Conservation (phyloP, 2,888 invertebrate genomes). For the Himalopsyche anomala region DNA sequence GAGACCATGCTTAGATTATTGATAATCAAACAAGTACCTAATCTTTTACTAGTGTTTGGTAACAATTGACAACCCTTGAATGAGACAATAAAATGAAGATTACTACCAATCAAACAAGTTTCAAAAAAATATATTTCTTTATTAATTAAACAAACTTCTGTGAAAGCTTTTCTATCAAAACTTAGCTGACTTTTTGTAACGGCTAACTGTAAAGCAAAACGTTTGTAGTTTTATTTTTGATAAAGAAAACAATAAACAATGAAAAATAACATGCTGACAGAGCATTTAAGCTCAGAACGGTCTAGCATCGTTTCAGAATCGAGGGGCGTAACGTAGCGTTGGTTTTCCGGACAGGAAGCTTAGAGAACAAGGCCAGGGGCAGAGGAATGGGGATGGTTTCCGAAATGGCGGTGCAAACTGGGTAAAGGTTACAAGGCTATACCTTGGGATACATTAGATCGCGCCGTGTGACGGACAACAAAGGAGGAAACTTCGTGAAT, state of each 20-base stretch:
- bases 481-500: slow-evolving; percentile 17
- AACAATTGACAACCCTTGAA: no score
- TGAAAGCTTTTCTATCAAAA: no score
- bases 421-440: slow-evolving; percentile 57
- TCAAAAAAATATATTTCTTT: no score
- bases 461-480: slow-evolving; percentile 14
- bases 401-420: slow-evolving; percentile 50
- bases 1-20: no score
- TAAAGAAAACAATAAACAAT: slow-evolving; percentile 13
- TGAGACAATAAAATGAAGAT: no score
- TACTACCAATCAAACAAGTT: no score
- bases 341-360: slow-evolving; percentile 44
- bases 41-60: no score
- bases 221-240: neutral
- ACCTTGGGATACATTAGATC: slow-evolving; percentile 15
- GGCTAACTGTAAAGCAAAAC: neutral
- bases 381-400: neutral
- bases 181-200: no score
- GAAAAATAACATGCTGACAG: slow-evolving; percentile 13
- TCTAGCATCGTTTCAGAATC: slow-evolving; percentile 1
- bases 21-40: no score
- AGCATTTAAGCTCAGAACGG: neutral
- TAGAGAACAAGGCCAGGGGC: slow-evolving; percentile 36
- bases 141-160: no score
- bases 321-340: slow-evolving; percentile 17